Evolutionary conservation across 1,140 invertebrate species (phyloP).

Genomic region (Trachymyrmex cornetzi): DNA sequence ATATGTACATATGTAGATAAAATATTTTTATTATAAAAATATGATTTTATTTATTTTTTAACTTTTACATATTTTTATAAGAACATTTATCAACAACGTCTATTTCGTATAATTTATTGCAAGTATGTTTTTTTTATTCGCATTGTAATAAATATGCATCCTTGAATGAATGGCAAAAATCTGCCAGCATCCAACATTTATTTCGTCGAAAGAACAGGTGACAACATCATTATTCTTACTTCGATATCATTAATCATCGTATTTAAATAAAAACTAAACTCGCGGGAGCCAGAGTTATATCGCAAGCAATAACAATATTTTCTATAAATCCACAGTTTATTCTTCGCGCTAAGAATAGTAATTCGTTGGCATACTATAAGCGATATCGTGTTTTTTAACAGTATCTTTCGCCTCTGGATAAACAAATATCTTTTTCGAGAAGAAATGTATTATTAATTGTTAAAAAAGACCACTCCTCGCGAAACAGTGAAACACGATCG

Average conservation of each 20-base stretch:
- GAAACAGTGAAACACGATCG: constrained; percentile 19
- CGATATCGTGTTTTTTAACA: not conserved
- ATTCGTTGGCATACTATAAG: not conserved
- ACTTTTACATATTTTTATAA: not conserved
- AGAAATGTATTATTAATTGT: constrained; percentile 8
- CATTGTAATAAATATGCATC: not conserved
- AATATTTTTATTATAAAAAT: not conserved
- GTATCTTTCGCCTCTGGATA: not conserved
- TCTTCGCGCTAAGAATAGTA: not conserved
- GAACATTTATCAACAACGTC: constrained; percentile 10
- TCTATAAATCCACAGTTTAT: constrained; percentile 41
- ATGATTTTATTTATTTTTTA: not conserved
- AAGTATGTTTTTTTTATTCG: not conserved
- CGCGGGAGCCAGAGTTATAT: constrained; percentile 10
- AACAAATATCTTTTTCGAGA: not conserved
- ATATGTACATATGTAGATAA: not conserved
- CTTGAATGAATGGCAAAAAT: not conserved
- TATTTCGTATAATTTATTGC: constrained; percentile 8
- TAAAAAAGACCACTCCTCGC: not conserved
- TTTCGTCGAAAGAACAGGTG: constrained; percentile 11
- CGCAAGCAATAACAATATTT: constrained; percentile 46
- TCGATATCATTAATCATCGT: constrained; percentile 46
- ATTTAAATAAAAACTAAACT: constrained; percentile 45
- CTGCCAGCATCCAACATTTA: constrained; percentile 22
- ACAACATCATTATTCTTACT: constrained; percentile 27